These are phyloP conservation scores for Pseudochirops corinnae DNA, from an alignment of 2,797 vertebrate species.

Conservation along the genomic window DNA sequence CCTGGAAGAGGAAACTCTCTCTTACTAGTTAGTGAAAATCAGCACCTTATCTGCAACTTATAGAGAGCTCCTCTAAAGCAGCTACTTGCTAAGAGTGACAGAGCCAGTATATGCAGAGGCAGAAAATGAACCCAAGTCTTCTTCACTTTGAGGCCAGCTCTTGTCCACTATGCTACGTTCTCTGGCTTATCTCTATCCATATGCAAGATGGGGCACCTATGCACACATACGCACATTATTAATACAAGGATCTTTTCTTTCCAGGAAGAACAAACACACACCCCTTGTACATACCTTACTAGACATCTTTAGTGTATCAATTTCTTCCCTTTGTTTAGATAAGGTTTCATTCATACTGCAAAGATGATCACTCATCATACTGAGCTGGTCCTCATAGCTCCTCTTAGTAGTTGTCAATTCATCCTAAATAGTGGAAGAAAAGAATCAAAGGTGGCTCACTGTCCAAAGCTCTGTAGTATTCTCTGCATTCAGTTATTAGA, in stretches of 20 bases:
- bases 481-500: conserved; percentile 13
- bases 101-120: not conserved
- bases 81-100: not conserved
- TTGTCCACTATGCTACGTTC: not conserved
- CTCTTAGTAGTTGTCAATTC: conserved; percentile 97
- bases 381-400: conserved; percentile 98
- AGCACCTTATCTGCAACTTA: not conserved
- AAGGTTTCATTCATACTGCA: conserved; percentile 99
- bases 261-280: not conserved
- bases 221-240: not conserved
- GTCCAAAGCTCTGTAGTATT: not conserved
- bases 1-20: not conserved
- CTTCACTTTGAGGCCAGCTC: not conserved
- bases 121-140: not conserved
- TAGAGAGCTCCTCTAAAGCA: not conserved
- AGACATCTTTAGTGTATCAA: conserved; percentile 95
- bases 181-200: not conserved
- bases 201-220: not conserved
- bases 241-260: not conserved
- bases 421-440: conserved; percentile 87
- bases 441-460: not conserved
- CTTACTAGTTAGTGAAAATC: not conserved
- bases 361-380: conserved; percentile 99
- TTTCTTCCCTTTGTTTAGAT: conserved; percentile 97
- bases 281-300: conserved; percentile 89